A percentile compares a stretch with the other conserved stretches of the same genome.
These are phyloP conservation scores for Neolamprologus modestus DNA, from an alignment of 2,113 vertebrate genomes.

Conservation along the genomic window DNA sequence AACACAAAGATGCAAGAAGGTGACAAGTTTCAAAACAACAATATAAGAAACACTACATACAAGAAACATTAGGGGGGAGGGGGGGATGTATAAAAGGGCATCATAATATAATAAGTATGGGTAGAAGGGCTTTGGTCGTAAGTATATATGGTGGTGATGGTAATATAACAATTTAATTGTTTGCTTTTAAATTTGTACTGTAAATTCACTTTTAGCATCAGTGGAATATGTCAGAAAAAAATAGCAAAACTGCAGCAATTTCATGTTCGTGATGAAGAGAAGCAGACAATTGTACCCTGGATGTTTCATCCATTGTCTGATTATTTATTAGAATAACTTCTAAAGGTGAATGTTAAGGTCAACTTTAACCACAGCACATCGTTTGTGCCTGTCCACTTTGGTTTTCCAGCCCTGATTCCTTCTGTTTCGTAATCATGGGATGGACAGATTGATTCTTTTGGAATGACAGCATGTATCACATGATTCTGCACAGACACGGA, in stretches of 20 bases:
- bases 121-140: not conserved
- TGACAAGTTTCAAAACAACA: not conserved
- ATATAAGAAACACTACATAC: not conserved
- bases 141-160: not conserved
- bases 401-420: not conserved
- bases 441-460: not conserved
- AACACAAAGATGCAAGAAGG: not conserved
- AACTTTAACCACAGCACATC: fast-evolving
- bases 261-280: not conserved
- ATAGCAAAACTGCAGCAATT: not conserved
- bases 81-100: not conserved
- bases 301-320: not conserved
- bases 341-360: not conserved
- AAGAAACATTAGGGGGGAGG: fast-evolving
- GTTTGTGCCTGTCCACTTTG: not conserved
- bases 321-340: not conserved
- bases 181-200: not conserved
- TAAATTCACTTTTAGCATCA: not conserved
- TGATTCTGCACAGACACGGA: fast-evolving
- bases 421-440: not conserved
- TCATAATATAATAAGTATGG: not conserved
- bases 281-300: not conserved
- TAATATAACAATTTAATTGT: not conserved
- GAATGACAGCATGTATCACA: not conserved
- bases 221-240: not conserved